Percentiles rank a stretch among this genome's conserved stretches.
Evolutionary conservation across 2,113 vertebrate genomes (phyloP).

Genomic region (Psittacula cyanocephala): DNA sequence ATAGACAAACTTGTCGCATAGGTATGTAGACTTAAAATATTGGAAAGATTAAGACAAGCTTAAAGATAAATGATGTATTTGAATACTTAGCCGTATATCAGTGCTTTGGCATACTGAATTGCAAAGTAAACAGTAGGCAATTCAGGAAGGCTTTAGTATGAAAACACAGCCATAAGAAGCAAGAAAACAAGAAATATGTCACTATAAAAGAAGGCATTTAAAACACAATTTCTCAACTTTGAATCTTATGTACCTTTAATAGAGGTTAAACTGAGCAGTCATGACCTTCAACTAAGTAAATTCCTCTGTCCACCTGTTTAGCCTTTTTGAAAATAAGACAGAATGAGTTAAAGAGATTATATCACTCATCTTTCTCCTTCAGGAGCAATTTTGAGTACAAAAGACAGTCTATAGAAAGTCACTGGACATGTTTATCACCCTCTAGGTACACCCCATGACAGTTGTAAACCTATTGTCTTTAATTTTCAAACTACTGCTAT

Average conservation of each 20-base stretch:
- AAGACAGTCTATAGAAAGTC: not conserved
- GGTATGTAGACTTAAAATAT: not conserved
- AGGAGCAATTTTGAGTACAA: not conserved
- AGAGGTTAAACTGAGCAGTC: not conserved
- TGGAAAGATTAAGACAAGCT: not conserved
- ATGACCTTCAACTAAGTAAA: not conserved
- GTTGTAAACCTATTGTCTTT: not conserved
- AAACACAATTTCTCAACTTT: not conserved
- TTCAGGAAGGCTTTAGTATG: not conserved
- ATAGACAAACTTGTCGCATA: not conserved
- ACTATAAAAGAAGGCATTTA: not conserved
- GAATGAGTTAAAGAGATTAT: not conserved
- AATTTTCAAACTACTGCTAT: not conserved
- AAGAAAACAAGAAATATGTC: not conserved
- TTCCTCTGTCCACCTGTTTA: not conserved
- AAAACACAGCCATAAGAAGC: not conserved
- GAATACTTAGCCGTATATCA: slow-evolving; percentile 9
- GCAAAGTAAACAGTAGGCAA: not conserved
- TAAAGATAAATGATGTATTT: not conserved
- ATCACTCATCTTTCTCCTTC: not conserved
- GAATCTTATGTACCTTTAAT: not conserved
- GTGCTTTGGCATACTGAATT: not conserved
- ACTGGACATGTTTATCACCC: not conserved
- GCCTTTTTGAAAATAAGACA: not conserved
- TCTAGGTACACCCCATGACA: not conserved